A percentile compares a stretch with the other conserved stretches of the same genome.
These are phyloP conservation scores for Bombyx mori DNA, from an alignment of 1,140 invertebrate species.

Conservation along the genomic window DNA sequence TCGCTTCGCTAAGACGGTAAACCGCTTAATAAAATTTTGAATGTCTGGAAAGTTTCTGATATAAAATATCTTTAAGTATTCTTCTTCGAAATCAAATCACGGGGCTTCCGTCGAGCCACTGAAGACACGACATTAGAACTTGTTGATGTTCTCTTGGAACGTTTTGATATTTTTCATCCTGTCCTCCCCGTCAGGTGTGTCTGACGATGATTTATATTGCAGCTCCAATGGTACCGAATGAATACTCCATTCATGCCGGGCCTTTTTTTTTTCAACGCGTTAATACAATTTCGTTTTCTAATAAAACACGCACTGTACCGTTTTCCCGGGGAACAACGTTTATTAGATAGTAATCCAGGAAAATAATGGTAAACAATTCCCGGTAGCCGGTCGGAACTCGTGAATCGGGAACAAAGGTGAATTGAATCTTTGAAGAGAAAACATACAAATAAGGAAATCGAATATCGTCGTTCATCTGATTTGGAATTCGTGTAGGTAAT, in stretches of 20 bases:
- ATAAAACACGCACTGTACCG: no score
- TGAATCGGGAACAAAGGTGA: conserved; percentile 23
- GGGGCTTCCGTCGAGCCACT: no score
- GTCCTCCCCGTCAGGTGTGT: conserved; percentile 35
- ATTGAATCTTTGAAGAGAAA: conserved; percentile 17
- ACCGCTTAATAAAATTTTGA: no score
- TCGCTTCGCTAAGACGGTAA: no score
- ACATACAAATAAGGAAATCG: conserved; percentile 23
- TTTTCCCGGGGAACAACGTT: not conserved
- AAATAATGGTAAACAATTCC: conserved; percentile 1
- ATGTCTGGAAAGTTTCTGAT: no score
- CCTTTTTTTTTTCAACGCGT: conserved; percentile 18
- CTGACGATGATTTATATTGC: conserved; percentile 48
- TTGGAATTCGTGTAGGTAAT: conserved; percentile 8
- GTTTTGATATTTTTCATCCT: conserved; percentile 40
- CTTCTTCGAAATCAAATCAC: no score
- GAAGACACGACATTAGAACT: conserved; percentile 19
- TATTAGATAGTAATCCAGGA: not conserved
- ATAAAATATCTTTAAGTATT: no score
- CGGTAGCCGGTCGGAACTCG: conserved; percentile 8
- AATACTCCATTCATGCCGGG: conserved; percentile 22
- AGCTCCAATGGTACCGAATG: conserved; percentile 38
- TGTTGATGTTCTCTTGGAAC: conserved; percentile 33
- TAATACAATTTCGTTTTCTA: conserved; percentile 9
- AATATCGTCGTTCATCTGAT: conserved; percentile 17